phyloP scores from a whole-genome alignment of 2,113 vertebrate genomes.

The Fregata magnificens region DNA sequence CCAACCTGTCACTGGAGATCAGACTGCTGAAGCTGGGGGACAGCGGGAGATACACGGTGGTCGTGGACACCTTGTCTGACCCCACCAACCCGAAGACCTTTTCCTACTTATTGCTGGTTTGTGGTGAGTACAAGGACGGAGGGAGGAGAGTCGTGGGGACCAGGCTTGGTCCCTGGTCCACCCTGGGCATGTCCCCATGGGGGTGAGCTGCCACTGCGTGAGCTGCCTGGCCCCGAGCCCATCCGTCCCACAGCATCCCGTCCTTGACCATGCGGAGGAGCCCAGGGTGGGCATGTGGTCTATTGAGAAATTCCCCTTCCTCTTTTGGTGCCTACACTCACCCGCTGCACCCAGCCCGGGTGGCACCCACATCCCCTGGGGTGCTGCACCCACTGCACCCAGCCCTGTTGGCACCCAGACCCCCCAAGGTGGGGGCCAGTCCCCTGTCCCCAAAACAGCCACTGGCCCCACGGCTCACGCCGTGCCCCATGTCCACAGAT shows the following conservation, averaged over 20 bases:
- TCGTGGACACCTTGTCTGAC: background rate
- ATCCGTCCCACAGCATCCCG: accelerated
- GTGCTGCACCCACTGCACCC: background rate
- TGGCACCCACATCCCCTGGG: background rate
- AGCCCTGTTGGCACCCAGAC: background rate
- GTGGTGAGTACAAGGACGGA: background rate
- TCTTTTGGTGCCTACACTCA: background rate
- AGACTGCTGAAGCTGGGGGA: background rate
- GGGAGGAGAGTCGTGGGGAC: accelerated
- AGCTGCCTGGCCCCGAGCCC: background rate
- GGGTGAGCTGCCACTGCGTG: background rate
- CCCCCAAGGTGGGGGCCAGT: accelerated
- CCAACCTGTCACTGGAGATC: background rate
- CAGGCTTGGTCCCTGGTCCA: background rate
- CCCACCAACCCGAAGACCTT: background rate
- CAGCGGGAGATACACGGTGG: background rate
- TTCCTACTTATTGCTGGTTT: background rate
- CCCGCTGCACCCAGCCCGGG: background rate
- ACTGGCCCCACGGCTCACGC: accelerated
- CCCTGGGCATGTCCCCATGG: background rate
- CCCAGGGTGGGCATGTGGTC: accelerated
- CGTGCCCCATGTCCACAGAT: background rate
- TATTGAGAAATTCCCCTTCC: background rate
- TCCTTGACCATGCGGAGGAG: accelerated
- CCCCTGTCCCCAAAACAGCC: too few relatives aligned